These are phyloP conservation scores for Cactoblastis cactorum DNA, from an alignment of 2,888 invertebrate species.

Conservation along the genomic window DNA sequence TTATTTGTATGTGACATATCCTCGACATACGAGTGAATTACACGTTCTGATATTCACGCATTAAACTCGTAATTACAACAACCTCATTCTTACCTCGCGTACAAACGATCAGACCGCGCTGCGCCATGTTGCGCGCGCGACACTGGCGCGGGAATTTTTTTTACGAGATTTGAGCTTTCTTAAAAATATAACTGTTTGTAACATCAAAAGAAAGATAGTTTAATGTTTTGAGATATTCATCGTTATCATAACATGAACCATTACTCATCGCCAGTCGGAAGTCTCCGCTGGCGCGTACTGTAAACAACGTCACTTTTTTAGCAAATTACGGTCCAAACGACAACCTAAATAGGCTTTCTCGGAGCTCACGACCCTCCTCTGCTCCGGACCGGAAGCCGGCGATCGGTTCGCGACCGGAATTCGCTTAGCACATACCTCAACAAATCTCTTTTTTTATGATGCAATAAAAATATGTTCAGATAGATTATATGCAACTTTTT, in stretches of 20 bases:
- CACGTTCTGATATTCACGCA: no score
- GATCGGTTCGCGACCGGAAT: neutral
- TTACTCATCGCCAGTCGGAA: constrained; percentile 6
- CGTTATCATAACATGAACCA: constrained; percentile 6
- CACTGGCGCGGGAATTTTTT: neutral
- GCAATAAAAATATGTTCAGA: neutral
- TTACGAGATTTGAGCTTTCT: constrained; percentile 1
- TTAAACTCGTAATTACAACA: no score
- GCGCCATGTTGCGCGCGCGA: neutral
- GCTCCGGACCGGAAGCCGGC: neutral
- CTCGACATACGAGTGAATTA: no score
- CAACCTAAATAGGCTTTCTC: neutral
- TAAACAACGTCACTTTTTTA: constrained; percentile 9
- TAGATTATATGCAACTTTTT: neutral
- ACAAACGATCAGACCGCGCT: no score
- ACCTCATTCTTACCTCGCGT: no score
- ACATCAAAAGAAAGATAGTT: constrained; percentile 7
- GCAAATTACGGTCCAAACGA: neutral
- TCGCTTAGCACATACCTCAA: neutral
- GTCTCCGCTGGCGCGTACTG: neutral
- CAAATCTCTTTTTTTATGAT: neutral
- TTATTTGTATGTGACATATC: no score
- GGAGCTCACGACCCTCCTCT: neutral
- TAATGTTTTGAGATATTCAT: constrained; percentile 8
- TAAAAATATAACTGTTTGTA: neutral